These are phyloP conservation scores for Popillia japonica DNA, from an alignment of 1,140 invertebrate genomes.

Conservation along the genomic window DNA sequence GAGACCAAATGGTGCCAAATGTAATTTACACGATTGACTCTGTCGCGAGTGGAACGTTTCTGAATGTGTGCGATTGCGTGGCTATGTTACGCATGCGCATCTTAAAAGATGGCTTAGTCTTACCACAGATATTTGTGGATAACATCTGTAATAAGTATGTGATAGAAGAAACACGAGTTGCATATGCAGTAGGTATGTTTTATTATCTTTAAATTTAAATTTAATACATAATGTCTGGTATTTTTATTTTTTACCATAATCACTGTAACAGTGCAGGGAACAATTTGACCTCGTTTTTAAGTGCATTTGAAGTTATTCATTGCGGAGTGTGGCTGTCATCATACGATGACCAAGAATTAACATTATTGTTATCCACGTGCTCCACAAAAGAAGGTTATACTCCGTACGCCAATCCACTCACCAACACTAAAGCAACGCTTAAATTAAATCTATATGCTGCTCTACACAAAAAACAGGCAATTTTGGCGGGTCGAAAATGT, in stretches of 20 bases:
- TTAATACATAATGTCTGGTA: too few relatives aligned
- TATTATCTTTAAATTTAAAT: too few relatives aligned
- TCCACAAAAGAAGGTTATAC: constrained; percentile 77
- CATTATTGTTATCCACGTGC: too few relatives aligned
- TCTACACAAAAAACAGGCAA: constrained; percentile 81
- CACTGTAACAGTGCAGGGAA: too few relatives aligned
- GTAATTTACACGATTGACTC: not conserved
- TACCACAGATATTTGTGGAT: not conserved
- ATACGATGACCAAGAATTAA: too few relatives aligned
- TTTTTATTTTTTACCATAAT: too few relatives aligned
- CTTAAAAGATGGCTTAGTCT: not conserved
- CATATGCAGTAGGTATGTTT: too few relatives aligned
- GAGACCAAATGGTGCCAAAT: not conserved
- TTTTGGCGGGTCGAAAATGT: constrained; percentile 71
- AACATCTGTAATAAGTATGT: too few relatives aligned
- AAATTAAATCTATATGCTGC: constrained; percentile 93
- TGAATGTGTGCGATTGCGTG: not conserved
- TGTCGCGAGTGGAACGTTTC: not conserved
- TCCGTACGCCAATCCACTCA: constrained; percentile 86
- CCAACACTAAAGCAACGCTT: constrained; percentile 87
- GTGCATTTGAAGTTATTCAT: too few relatives aligned
- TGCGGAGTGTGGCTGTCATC: too few relatives aligned
- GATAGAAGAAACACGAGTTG: too few relatives aligned
- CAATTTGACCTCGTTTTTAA: too few relatives aligned
- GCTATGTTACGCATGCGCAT: not conserved